A percentile compares a stretch with the other conserved stretches of the same genome.
These are phyloP conservation scores for Leptinotarsa defecta DNA, from an alignment of 1,140 invertebrate genomes.

Conservation along the genomic window DNA sequence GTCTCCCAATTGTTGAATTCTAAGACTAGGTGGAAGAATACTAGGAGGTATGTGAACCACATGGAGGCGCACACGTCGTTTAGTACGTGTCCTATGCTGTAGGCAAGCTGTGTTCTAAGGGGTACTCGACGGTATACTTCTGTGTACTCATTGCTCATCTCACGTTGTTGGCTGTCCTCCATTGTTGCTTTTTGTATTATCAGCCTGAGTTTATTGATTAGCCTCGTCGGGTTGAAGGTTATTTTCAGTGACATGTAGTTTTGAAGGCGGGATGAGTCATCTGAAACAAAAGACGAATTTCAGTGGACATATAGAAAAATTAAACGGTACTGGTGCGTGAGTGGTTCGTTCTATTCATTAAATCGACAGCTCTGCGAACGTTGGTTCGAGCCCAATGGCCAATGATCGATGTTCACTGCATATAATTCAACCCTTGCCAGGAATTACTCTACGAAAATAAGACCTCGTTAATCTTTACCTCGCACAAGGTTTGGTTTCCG, in stretches of 20 bases:
- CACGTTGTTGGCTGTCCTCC: conserved; percentile 7
- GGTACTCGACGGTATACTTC: conserved; percentile 53
- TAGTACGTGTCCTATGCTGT: conserved; percentile 83
- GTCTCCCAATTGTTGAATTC: conserved; percentile 75
- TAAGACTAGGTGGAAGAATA: conserved; percentile 87
- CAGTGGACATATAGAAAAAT: too few relatives aligned
- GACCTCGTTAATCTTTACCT: too few relatives aligned
- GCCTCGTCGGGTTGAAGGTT: not conserved
- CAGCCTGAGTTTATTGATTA: not conserved
- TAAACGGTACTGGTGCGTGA: too few relatives aligned
- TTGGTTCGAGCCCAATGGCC: too few relatives aligned
- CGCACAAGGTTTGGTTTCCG: too few relatives aligned
- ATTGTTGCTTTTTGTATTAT: conserved; percentile 11
- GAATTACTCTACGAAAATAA: too few relatives aligned
- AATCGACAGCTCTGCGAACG: too few relatives aligned
- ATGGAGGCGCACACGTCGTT: conserved; percentile 96
- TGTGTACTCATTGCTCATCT: conserved; percentile 48
- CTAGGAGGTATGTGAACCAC: conserved; percentile 97
- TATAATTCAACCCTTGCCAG: too few relatives aligned
- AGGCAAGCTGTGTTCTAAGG: conserved; percentile 51
- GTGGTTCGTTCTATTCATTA: too few relatives aligned
- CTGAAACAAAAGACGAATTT: not conserved
- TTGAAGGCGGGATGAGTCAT: not conserved
- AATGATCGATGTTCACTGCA: too few relatives aligned
- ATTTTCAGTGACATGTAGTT: conserved; percentile 17